Evolutionary conservation across 2,113 vertebrate genomes (phyloP), one percentile per base, ranked within the genome.

Genomic region (Hippocampus comes): DNA sequence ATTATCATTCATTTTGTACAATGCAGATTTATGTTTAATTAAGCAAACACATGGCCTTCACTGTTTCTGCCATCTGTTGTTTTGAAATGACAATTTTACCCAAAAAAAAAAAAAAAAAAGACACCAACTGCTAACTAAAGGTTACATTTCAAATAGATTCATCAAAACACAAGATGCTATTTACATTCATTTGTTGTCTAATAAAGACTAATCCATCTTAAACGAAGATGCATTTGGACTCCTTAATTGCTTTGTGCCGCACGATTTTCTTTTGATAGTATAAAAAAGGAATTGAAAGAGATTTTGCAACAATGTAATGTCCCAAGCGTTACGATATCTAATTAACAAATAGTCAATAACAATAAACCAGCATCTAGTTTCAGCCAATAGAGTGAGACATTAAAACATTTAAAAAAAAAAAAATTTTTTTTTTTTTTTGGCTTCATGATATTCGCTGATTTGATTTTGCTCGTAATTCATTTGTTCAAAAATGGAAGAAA

Each of bases 161-260:
- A 75, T 78, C 69, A 71, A 61, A 70, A 65, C 77, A 25, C 12
- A 53, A 30, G 61, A 67, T 70, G 60, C 79, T 60, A 74, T 86
- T 79, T 85, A 72, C 75, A 85, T 74, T 42, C 21, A 67, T 53
- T 77, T 64, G 84, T 79, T 73, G 71, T 61, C 34, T 59, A 42
- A 78, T 79, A 65, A 84, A 67, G 60, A 56, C 30, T 56, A 71
- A 68, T 82, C 53, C 57, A 7, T 67, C 27, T 53, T 60, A 68
- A 77, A 80, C 75, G 70, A 72, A 74, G 73, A 67, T 72, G 67
- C 71, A 81, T 75, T 76, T 43, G 71, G 46, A 55, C 30, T 49
- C 11, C 57, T 68, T 76, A 64, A 80, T 66, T 67, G 61, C 46
- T 49, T 11, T 7, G 61, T 73, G 67, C 77, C n/a, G n/a, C n/a